These are phyloP conservation scores for Blastomussa wellsi DNA, from an alignment of 92 coral and sea anemone genomes.

Conservation along the genomic window DNA sequence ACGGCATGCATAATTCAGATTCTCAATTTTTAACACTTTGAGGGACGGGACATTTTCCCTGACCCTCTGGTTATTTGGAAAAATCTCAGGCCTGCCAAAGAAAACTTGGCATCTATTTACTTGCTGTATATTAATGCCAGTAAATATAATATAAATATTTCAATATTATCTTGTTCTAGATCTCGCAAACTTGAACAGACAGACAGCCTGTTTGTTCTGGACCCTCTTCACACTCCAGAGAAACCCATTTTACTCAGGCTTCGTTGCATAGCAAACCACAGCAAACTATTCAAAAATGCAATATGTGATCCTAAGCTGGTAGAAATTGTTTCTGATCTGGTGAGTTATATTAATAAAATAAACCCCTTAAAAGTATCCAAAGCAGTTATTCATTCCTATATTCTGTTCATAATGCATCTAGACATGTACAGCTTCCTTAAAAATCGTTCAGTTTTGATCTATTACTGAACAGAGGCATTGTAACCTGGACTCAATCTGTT, in stretches of 20 bases:
- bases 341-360: background rate
- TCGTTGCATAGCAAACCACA: constrained; percentile 50
- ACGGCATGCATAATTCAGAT: too few relatives aligned
- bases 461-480: too few relatives aligned
- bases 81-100: too few relatives aligned
- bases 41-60: too few relatives aligned
- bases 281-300: constrained; percentile 41
- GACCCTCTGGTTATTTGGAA: too few relatives aligned
- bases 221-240: constrained; percentile 39
- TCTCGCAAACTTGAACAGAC: constrained; percentile 42
- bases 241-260: constrained; percentile 57
- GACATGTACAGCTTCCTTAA: background rate
- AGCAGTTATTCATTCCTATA: background rate
- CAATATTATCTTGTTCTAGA: background rate
- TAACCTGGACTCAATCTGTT: too few relatives aligned
- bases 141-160: too few relatives aligned
- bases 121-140: too few relatives aligned
- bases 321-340: constrained; percentile 54
- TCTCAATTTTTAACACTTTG: too few relatives aligned
- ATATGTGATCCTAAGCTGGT: constrained; percentile 41
- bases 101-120: too few relatives aligned
- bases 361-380: background rate
- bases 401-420: too few relatives aligned
- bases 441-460: too few relatives aligned
- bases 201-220: constrained; percentile 40